Percentiles rank a stretch among this genome's conserved stretches.
These are phyloP conservation scores for Labroides dimidiatus DNA, from an alignment of 2,797 vertebrate species.

Conservation along the genomic window DNA sequence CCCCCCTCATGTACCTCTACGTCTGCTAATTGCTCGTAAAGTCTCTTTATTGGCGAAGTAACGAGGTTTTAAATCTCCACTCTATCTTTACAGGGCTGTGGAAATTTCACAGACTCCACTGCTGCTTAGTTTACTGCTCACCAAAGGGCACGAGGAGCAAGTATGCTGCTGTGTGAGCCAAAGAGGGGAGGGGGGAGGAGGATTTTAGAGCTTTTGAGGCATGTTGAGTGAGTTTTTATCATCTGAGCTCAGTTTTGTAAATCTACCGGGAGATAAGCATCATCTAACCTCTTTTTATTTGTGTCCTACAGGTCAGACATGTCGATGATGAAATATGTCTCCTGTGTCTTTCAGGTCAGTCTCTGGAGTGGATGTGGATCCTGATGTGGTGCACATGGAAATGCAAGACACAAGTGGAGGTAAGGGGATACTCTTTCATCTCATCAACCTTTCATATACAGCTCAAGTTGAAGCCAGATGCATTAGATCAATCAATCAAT, in stretches of 20 bases:
- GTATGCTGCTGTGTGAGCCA: neutral
- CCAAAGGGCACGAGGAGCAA: constrained; percentile 20
- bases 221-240: neutral
- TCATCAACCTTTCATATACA: neutral
- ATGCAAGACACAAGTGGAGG: constrained; percentile 93
- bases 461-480: no score
- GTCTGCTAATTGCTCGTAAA: constrained; percentile 69
- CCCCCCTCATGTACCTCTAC: constrained; percentile 7
- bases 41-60: constrained; percentile 58
- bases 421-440: constrained; percentile 62
- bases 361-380: constrained; percentile 89
- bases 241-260: constrained; percentile 7
- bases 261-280: neutral
- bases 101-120: constrained; percentile 47
- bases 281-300: no score
- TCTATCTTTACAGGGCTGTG: constrained; percentile 51
- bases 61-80: constrained; percentile 62
- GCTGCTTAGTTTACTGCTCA: constrained; percentile 55
- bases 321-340: neutral
- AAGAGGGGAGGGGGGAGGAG: neutral
- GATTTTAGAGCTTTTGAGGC: constrained; percentile 8
- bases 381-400: constrained; percentile 96
- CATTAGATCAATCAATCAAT: no score
- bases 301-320: no score
- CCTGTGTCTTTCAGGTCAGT: constrained; percentile 87